A percentile compares a stretch with the other conserved stretches of the same genome.
Conservation (phyloP, 64 coral and sea anemone species). For the Porites australiensis region DNA sequence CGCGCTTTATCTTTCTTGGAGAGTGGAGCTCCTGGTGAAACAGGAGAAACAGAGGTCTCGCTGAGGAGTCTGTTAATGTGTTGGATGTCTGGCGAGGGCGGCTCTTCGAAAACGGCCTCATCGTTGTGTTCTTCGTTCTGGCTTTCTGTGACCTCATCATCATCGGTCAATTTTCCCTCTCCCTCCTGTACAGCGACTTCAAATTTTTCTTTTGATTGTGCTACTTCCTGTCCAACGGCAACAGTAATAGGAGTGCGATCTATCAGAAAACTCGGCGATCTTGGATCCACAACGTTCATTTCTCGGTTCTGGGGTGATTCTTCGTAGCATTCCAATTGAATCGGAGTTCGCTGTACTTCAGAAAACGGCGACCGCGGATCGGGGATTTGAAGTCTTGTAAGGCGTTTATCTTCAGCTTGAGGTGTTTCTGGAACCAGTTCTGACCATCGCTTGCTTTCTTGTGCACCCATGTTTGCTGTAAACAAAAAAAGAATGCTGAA, state of each 20-base stretch:
- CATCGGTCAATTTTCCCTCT: conserved; percentile 16
- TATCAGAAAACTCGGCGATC: conserved; percentile 74
- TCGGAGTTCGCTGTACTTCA: conserved; percentile 75
- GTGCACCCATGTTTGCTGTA: conserved; percentile 67
- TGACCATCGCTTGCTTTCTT: conserved; percentile 88
- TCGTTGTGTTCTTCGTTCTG: not conserved
- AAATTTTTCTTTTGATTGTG: not conserved
- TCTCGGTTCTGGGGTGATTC: conserved; percentile 89
- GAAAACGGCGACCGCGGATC: conserved; percentile 89
- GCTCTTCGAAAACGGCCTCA: conserved; percentile 12
- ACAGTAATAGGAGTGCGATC: conserved; percentile 74
- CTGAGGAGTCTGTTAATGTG: conserved; percentile 36
- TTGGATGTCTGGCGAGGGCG: conserved; percentile 19
- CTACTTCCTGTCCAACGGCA: not conserved
- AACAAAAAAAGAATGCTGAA: not conserved
- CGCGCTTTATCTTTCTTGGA: conserved; percentile 80
- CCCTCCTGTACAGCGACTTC: conserved; percentile 7
- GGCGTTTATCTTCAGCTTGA: conserved; percentile 53
- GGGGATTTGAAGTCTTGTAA: conserved; percentile 39
- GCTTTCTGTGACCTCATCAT: not conserved
- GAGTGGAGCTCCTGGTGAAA: conserved; percentile 81
- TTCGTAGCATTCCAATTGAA: conserved; percentile 81
- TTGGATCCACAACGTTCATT: conserved; percentile 69
- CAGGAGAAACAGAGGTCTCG: conserved; percentile 14
- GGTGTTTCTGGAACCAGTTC: conserved; percentile 87